Base-by-base conservation (phyloP, 2,888 invertebrate species). In the Microctonus hyperodae region DNA sequence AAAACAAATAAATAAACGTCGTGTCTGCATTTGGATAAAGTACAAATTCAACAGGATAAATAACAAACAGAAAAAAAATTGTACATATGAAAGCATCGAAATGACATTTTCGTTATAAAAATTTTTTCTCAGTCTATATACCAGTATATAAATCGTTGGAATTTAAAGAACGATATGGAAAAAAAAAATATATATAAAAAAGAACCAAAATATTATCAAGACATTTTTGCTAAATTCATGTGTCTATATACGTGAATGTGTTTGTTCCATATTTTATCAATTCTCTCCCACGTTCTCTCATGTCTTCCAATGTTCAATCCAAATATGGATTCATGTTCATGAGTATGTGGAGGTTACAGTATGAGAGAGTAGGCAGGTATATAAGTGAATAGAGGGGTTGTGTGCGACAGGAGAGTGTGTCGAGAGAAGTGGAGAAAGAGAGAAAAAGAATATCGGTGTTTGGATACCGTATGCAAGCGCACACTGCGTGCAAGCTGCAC, bases 401-500 rank as follows among this genome's bases (percentile, higher is more conserved):
- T 37, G 66, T 37, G 56, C 57, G 33, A 51, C 25, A 63, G 4
- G 28, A 33, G 31, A 33, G 53, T 53, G 53, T 16, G 63, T 50
- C 11, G 35, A 62, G 37, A 62, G 33, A 25, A 53, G 35, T 37
- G 16, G 53, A 37, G 35, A n/a, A n/a, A n/a, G n/a, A n/a, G n/a
- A n/a, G n/a, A n/a, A n/a, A n/a, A n/a, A n/a, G n/a, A 37, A 37
- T 55, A 33, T 55, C 16, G 55, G 31, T 55, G 55, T 55, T 55
- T 55, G 33, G 31, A 31, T 31, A 31, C 65, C 51, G 65, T 61
- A 64, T 64, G 63, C 40, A 65, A 53, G 61, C 64, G 60, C 64
- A 66, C 64, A 33, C 56, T 69, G 69, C 68, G 69, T 73, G 72
- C 69, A 69, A 64, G 68, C 72, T 71, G 71, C 70, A 70, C 70